Base-by-base conservation (phyloP, 2,888 invertebrate species). In the Plagiodera versicolora region DNA sequence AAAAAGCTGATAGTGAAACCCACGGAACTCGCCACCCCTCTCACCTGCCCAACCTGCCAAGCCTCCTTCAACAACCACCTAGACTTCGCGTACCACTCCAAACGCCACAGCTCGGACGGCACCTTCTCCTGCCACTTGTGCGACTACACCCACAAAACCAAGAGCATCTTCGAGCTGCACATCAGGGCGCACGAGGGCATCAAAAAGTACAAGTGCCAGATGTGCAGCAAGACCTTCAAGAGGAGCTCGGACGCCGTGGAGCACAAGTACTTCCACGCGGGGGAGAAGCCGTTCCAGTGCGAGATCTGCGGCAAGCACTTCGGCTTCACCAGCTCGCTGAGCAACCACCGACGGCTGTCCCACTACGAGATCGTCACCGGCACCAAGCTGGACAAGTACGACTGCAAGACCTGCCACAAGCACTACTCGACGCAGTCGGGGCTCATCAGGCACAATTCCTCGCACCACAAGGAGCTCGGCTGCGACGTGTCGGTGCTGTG, bases 31-130 rank as follows among this genome's bases (percentile, higher is more conserved):
- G 76, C 52, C 68, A 67, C 68, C 4, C 79, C 81, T 2, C 82
- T 84, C 49, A 81, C 82, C 50, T 85, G 85, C 61, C 82, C 83
- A 58, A 62, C 82, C 51, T 86, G 85, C 46, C 81, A 82, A 1
- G 81, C 83, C 60, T 75, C 81, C 6, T 85, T 83, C 64, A 83
- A 82, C 18, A 73, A 71, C 30, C 72, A 75, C 56, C 67, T 77
- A 11, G 76, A 71, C 2, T 77, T 74, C 49, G 77, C 76, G 0
- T 60, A 75, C 14, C 79, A 79, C 62, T 75, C 75, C 8, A 72
- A 75, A 20, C 61, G 65, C 10, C 79, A 79, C 60, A 75, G 70
- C 55, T 6, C 18, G 11, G 72, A 77, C 35, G 64, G 69, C 18
- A 71, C 71, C 58, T 75, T 74, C 52, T 68, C 68, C 56, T 78